Conservation (phyloP, 2,888 invertebrate species). For the Apamea monoglypha region DNA sequence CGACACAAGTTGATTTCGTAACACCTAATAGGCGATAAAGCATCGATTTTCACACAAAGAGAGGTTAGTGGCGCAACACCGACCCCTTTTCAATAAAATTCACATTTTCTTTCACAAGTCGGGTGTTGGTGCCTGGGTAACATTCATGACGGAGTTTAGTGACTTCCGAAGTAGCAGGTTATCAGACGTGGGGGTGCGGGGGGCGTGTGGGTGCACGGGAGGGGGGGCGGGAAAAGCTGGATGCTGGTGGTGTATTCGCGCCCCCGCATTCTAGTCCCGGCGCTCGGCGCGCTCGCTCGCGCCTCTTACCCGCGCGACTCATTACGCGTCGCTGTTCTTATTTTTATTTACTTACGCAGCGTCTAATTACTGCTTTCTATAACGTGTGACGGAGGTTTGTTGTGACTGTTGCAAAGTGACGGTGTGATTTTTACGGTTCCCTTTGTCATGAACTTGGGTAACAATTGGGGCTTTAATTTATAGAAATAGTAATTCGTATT, state of each 20-base stretch:
- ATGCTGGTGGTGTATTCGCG: conserved; percentile 81
- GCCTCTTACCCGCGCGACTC: conserved; percentile 73
- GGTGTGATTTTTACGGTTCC: conserved; percentile 83
- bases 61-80: conserved; percentile 78
- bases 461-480: conserved; percentile 16
- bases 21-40: conserved; percentile 79
- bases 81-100: conserved; percentile 88
- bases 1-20: conserved; percentile 76
- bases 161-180: conserved; percentile 90
- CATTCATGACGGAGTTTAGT: conserved; percentile 89
- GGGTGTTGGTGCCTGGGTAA: conserved; percentile 84
- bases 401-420: conserved; percentile 84
- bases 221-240: conserved; percentile 80
- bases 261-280: conserved; percentile 87
- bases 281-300: conserved; percentile 82
- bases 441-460: conserved; percentile 54
- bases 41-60: conserved; percentile 83
- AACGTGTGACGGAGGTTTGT: conserved; percentile 82
- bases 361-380: conserved; percentile 69
- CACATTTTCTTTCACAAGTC: conserved; percentile 86
- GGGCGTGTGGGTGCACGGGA: conserved; percentile 69
- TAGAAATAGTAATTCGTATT: conserved; percentile 11
- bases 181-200: conserved; percentile 82
- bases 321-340: conserved; percentile 79
- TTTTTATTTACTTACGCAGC: conserved; percentile 76